Evolutionary conservation across 2,888 invertebrate genomes (phyloP).

Genomic region (Polydrusus cervinus): DNA sequence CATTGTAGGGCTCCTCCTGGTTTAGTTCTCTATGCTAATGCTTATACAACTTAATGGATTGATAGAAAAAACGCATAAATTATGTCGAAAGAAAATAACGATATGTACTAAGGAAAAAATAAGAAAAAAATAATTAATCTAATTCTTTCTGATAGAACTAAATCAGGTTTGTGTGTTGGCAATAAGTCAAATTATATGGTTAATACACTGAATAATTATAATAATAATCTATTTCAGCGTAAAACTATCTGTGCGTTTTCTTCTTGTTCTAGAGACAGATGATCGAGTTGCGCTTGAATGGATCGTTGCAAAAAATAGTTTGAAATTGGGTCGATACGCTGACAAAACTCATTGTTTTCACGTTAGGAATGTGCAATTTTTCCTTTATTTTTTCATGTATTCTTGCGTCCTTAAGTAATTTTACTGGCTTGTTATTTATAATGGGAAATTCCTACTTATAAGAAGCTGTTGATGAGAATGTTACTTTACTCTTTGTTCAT

Average conservation of each 20-base stretch:
- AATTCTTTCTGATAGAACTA: constrained; percentile 38
- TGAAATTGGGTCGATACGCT: constrained; percentile 11
- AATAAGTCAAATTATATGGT: constrained; percentile 43
- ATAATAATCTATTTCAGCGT: constrained; percentile 26
- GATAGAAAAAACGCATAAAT: constrained; percentile 16
- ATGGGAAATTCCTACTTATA: neutral
- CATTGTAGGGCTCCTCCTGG: no score
- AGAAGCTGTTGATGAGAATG: no score
- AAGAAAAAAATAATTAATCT: constrained; percentile 40
- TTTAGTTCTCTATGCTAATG: no score
- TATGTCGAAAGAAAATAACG: neutral
- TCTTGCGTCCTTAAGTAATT: constrained; percentile 2
- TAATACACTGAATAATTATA: constrained; percentile 47
- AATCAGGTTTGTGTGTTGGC: constrained; percentile 51
- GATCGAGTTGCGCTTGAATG: constrained; percentile 31
- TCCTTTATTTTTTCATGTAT: neutral
- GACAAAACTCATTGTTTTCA: constrained; percentile 11
- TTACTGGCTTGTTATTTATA: neutral
- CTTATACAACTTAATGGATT: constrained; percentile 18
- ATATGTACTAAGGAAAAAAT: neutral
- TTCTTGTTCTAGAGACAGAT: constrained; percentile 27
- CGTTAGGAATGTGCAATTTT: constrained; percentile 22
- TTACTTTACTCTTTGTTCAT: no score
- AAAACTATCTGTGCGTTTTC: constrained; percentile 27
- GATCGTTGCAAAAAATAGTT: neutral